Evolutionary conservation across 2,113 vertebrate species (phyloP).

Genomic region (Crotalus helleri): DNA sequence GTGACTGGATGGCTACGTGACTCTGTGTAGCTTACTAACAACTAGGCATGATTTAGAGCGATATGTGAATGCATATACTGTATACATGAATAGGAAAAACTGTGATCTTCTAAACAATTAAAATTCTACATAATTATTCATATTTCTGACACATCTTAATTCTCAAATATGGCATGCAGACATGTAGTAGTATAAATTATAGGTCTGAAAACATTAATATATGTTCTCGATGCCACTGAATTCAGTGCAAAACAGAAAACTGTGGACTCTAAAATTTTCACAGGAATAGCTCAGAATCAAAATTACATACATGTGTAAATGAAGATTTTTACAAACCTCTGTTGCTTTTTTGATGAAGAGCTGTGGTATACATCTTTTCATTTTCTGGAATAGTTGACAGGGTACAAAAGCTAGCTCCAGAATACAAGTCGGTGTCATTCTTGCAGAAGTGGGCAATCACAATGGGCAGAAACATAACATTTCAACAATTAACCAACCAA

Average conservation of each 20-base stretch:
- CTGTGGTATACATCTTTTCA: conserved; percentile 66
- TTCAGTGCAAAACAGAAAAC: neutral
- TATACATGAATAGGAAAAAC: neutral
- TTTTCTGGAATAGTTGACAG: conserved; percentile 66
- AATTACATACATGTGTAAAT: neutral
- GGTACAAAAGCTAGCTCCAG: conserved; percentile 58
- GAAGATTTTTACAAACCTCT: conserved; percentile 73
- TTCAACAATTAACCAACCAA: neutral
- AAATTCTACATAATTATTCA: neutral
- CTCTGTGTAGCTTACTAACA: neutral
- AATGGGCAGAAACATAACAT: conserved; percentile 6
- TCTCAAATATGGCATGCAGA: neutral
- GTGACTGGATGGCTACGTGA: too few species aligned
- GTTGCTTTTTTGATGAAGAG: conserved; percentile 70
- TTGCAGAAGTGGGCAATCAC: conserved; percentile 42
- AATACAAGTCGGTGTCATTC: conserved; percentile 65
- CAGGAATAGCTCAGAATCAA: neutral
- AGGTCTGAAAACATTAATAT: neutral
- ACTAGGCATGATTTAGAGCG: neutral
- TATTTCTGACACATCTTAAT: neutral
- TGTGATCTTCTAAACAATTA: neutral
- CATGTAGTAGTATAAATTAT: neutral
- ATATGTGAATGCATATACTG: neutral
- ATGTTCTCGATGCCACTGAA: conserved; percentile 3
- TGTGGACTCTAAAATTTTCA: neutral